A percentile compares a stretch with the other conserved stretches of the same genome.
Conservation (phyloP, 2,888 invertebrate genomes). For the Heteropelma amictum region DNA sequence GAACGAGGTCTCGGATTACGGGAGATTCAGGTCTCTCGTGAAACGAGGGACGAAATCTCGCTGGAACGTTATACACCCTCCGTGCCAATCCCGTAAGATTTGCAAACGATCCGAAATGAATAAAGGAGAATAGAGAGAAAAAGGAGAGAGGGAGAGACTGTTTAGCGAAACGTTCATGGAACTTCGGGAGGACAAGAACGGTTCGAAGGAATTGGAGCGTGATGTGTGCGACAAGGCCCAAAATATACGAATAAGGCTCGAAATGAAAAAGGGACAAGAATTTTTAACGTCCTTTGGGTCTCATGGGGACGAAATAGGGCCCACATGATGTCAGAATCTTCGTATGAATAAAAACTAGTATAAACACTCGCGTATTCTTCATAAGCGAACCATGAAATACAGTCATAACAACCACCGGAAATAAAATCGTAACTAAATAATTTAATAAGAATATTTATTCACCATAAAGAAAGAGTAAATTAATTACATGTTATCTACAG, state of each 20-base stretch:
- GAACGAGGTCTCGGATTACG: conserved; percentile 47
- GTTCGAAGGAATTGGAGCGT: conserved; percentile 36
- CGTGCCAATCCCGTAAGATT: conserved; percentile 33
- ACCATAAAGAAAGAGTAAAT: neutral
- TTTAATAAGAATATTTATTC: neutral
- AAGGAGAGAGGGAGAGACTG: conserved; percentile 21
- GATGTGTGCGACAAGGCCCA: conserved; percentile 9
- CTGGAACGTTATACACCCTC: conserved; percentile 42
- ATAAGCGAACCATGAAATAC: neutral
- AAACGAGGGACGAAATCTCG: conserved; percentile 46
- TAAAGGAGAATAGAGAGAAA: conserved; percentile 32
- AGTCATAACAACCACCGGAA: conserved; percentile 44
- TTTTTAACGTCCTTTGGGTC: conserved; percentile 34
- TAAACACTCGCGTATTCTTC: conserved; percentile 51
- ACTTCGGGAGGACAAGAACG: neutral
- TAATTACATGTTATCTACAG: neutral
- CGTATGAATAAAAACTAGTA: conserved; percentile 61
- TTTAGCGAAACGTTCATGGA: conserved; percentile 31
- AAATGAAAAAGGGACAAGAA: conserved; percentile 31
- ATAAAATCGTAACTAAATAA: conserved; percentile 5
- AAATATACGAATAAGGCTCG: conserved; percentile 36
- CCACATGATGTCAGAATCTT: conserved; percentile 71
- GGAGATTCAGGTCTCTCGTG: conserved; percentile 37
- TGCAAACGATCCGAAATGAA: conserved; percentile 46
- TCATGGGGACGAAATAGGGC: conserved; percentile 57